phyloP scores from a whole-genome alignment of 2,888 invertebrate genomes.

The Nephrotoma guestfalica region DNA sequence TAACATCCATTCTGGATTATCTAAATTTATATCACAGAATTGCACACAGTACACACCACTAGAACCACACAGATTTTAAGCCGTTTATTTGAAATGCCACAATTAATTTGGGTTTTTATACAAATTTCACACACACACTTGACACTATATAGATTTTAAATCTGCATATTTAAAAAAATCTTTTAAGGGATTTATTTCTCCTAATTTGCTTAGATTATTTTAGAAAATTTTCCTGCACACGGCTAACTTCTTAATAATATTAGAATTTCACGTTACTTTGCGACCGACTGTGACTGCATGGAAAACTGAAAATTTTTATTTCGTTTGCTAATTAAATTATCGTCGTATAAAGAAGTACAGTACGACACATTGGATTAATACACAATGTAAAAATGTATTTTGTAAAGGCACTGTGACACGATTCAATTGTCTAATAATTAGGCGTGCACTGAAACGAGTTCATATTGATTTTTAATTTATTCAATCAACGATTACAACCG shows the following conservation, averaged over 20 bases:
- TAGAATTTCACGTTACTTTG: background rate
- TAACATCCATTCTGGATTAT: conserved; percentile 32
- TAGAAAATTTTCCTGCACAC: background rate
- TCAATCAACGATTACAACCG: too few relatives aligned
- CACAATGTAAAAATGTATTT: background rate
- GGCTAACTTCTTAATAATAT: background rate
- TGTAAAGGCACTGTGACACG: background rate
- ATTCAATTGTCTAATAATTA: background rate
- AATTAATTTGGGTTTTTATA: background rate
- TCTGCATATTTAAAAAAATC: background rate
- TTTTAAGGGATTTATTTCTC: background rate
- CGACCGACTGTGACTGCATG: background rate
- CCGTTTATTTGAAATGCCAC: background rate
- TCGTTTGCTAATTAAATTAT: background rate
- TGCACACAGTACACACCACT: background rate
- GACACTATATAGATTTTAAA: background rate
- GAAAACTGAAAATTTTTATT: background rate
- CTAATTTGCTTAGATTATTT: too few relatives aligned
- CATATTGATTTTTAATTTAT: too few relatives aligned
- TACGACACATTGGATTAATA: background rate
- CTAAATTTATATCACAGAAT: background rate
- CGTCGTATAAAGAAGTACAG: background rate
- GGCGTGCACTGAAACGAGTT: too few relatives aligned
- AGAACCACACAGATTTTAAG: background rate
- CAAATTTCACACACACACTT: background rate